Base-by-base conservation (phyloP, 2,113 vertebrate genomes). In the Phylloscopus whistleri region DNA sequence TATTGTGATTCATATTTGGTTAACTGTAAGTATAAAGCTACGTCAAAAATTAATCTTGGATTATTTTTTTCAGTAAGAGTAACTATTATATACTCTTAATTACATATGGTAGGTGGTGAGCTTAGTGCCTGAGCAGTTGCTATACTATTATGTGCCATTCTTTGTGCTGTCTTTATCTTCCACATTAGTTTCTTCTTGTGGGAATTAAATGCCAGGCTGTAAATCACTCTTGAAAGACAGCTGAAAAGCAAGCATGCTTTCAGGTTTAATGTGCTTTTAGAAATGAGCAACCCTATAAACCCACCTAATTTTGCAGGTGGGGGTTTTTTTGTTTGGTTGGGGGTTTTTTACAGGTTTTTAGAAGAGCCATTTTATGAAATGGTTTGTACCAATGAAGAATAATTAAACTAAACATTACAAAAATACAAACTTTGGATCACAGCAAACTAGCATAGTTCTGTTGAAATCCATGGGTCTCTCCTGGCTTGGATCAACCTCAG, bases 211-310 rank as follows among this genome's bases (percentile, higher is more conserved):
- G 44, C 52, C 39, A 75, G 75, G 53, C 52, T 88, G 83, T 49
- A 80, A 94, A 92, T 48, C 48, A 85, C 56, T 24, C 51, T 79
- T 93, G 46, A 93, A 94, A 94, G 66, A 87, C 28, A 86, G 39
- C 10, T 49, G n/a, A 91, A 84, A 89, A 90, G 56, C 37, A 93
- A 89, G 66, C 3, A 3, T 63, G 55, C 66, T 84, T 84, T 60
- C 69, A 79, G 70, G 27, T 53, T 75, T 90, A 63, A 52, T 69
- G 46, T 60, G 30, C 51, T 95, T 94, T 85, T 46, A 76, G 56
- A 70, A 92, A 85, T 28, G 6, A 90, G 16, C 5, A 74, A 17
- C 48, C 35, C n/a, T 31, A 46, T 21, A 26, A 78, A 90, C 53
- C 21, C n/a, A 81, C 18, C 8, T 85, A 21, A 31, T 72, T 72